Evolutionary conservation across 2,113 vertebrate genomes (phyloP), one percentile per base, ranked within the genome.

Genomic region (Rhombomys opimus): DNA sequence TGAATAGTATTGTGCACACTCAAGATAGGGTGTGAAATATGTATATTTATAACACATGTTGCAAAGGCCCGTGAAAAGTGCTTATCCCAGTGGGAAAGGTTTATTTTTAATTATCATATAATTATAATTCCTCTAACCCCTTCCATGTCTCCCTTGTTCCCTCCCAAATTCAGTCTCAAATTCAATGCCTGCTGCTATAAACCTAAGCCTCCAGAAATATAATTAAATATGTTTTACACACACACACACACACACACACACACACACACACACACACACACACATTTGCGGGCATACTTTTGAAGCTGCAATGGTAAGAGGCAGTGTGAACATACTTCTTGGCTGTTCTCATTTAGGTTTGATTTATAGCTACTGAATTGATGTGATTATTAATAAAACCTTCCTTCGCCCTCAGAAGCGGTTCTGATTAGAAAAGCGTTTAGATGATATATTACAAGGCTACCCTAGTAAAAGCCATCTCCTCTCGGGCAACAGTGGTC

Each of bases 361-460:
- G 94, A 86, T 85, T 96, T 95, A 52, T 75, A 61, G 82, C 50
- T 67, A 46, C 18, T 30, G 50, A 78, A 35, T 78, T 87, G 67
- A 93, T 89, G 1, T 87, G 87, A 59, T 97, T 95, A 93, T 93
- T 90, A 94, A 91, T 57, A 93, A 87, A 89, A 63, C 70, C 22
- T 88, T 67, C 18, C 7, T 92, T 84, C 82, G 65, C 54, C 46
- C 93, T 89, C 63, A 27, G 32, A 89, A 90, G 57, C 94, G 22
- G 96, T 95, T 67, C 54, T 75, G 75, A 57, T 63, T 72, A 73
- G 35, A 76, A 92, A 97, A 15, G 18, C 86, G 22, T 95, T 80
- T 80, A 46, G 65, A 61, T 87, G 57, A 67, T 81, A 4, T 27
- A 67, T 35, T 41, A 1, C 30, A 54, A 4, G 13, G 70, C 68